Evolutionary conservation across 2,113 vertebrate species (phyloP).

Genomic region (Garra rufa): DNA sequence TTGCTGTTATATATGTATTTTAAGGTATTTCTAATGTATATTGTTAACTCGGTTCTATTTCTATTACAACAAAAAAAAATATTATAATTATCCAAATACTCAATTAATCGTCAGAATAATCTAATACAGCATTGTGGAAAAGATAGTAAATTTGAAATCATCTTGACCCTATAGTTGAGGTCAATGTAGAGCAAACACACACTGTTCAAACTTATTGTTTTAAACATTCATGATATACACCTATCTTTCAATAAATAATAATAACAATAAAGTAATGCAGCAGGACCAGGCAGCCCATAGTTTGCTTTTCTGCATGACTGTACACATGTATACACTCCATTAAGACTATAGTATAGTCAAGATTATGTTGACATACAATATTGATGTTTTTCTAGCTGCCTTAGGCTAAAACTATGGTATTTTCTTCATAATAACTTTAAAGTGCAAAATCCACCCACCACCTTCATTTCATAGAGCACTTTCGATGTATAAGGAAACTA

Average conservation of each 20-base stretch:
- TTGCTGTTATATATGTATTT: too few relatives aligned
- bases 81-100: too few relatives aligned
- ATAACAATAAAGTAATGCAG: too few relatives aligned
- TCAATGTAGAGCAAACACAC: too few relatives aligned
- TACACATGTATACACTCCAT: neutral
- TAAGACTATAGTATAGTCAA: neutral
- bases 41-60: too few relatives aligned
- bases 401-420: neutral
- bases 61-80: too few relatives aligned
- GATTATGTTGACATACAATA: neutral
- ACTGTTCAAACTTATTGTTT: neutral
- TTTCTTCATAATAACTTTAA: neutral
- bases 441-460: neutral
- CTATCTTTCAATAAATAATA: too few relatives aligned
- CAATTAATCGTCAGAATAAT: too few relatives aligned
- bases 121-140: too few relatives aligned
- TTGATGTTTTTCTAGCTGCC: neutral
- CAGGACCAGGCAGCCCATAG: neutral
- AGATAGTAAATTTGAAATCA: too few relatives aligned
- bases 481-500: neutral
- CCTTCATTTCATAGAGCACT: neutral
- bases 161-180: too few relatives aligned
- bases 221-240: neutral
- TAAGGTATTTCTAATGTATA: too few relatives aligned
- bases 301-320: neutral